Base-by-base conservation (phyloP, 2,888 invertebrate genomes). In the Synergus gifuensis region DNA sequence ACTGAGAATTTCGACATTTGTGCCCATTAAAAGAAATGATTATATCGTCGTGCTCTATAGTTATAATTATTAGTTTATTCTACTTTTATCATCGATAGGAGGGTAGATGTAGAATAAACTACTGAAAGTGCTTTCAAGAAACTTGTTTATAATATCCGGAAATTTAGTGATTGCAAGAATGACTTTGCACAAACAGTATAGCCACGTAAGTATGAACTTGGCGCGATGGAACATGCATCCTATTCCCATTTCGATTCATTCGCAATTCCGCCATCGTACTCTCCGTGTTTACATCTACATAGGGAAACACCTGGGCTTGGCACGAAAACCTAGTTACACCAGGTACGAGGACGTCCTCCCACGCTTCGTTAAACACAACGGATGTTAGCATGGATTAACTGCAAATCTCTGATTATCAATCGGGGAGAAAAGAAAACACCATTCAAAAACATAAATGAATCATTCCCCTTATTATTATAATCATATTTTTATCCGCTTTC, bases 291-390 rank as follows among this genome's bases (percentile, higher is more conserved):
- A 49, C 36, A 62, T 62, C 40, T 44, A 44, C 54, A 62, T 78
- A 42, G 78, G 77, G 73, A 79, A 80, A 77, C 80, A 66, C 69
- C 80, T 79, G 62, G 79, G 79, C 67, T 76, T 78, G 84, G 66
- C 82, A 85, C 60, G 82, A 64, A 82, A 85, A 85, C 84, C 84
- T 79, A 84, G 80, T 82, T 85, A 78, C 54, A 49, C 81, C 40
- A 73, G 54, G 28, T 73, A 36, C 80, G 81, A 83, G 79, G 78
- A 79, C 81, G 77, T 79, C 78, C 80, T 79, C 83, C 81, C 69
- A 82, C 83, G 78, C 79, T 76, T 82, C 79, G 79, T 79, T 79
- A 79, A n/a, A 67, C 49, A 28, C 73, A 73, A 40, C 73, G 49
- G 54, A 73, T 73, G 73, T 73, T 73, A 28, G 49, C 73, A 54